phyloP scores from a whole-genome alignment of 2,888 invertebrate genomes.

The Pyrrhia umbra region DNA sequence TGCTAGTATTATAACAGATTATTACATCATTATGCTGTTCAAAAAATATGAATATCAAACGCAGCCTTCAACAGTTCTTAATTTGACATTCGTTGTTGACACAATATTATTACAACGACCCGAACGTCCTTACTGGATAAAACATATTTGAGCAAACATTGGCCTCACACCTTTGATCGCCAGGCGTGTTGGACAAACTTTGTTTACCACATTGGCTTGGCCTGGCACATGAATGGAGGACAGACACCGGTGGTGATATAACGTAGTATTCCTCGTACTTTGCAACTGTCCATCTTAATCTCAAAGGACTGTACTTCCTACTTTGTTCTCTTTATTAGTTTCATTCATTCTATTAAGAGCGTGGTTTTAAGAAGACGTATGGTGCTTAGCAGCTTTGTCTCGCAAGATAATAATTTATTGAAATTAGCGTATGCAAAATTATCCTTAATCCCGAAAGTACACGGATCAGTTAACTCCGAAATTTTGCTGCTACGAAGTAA shows the following conservation, averaged over 20 bases:
- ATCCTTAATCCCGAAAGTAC: background rate
- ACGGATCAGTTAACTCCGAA: background rate
- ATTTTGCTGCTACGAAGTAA: background rate
- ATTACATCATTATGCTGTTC: too few relatives aligned
- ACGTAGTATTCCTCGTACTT: slow-evolving; percentile 52
- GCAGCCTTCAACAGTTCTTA: background rate
- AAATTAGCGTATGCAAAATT: slow-evolving; percentile 10
- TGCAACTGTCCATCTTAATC: slow-evolving; percentile 62
- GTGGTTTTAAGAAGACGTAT: slow-evolving; percentile 30
- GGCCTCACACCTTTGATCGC: slow-evolving; percentile 24
- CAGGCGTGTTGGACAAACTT: slow-evolving; percentile 26
- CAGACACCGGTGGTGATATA: slow-evolving; percentile 50
- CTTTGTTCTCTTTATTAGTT: slow-evolving; percentile 39
- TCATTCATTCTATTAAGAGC: slow-evolving; percentile 53
- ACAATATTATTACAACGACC: slow-evolving; percentile 21
- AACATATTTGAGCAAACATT: slow-evolving; percentile 50
- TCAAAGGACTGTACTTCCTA: slow-evolving; percentile 49
- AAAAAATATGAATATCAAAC: slow-evolving; percentile 3
- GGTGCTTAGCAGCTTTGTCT: slow-evolving; percentile 15
- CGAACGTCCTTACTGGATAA: slow-evolving; percentile 16
- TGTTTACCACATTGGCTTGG: slow-evolving; percentile 29
- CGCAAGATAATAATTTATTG: slow-evolving; percentile 20
- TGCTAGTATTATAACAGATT: background rate
- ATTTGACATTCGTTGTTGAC: slow-evolving; percentile 11
- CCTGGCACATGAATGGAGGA: slow-evolving; percentile 28